phyloP scores from a whole-genome alignment of 2,888 invertebrate genomes.

The Epistrophe grossulariae region DNA sequence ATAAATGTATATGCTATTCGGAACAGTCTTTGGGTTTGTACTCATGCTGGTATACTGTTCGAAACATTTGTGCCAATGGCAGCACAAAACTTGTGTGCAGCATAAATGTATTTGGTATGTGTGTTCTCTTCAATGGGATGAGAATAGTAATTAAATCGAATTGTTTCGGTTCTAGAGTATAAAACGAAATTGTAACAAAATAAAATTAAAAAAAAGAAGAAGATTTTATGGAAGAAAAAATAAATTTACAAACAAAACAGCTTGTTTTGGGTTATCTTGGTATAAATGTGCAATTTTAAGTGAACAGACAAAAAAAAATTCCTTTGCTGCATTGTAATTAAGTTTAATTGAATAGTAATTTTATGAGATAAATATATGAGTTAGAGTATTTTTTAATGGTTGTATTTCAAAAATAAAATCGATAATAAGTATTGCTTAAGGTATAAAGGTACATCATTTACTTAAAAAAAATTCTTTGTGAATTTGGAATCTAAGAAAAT shows the following conservation, averaged over 20 bases:
- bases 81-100: conserved; percentile 29
- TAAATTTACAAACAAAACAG: conserved; percentile 39
- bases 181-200: conserved; percentile 27
- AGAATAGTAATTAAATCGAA: conserved; percentile 68
- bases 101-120: conserved; percentile 5
- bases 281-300: neutral
- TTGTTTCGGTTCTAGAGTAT: conserved; percentile 43
- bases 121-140: conserved; percentile 21
- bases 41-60: neutral
- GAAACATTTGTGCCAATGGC: conserved; percentile 48
- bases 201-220: conserved; percentile 2
- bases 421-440: too few relatives aligned
- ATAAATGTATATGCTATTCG: neutral
- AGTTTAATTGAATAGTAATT: neutral
- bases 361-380: too few relatives aligned
- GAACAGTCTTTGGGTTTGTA: neutral
- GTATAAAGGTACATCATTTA: too few relatives aligned
- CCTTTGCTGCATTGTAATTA: neutral
- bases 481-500: too few relatives aligned
- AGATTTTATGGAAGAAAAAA: neutral
- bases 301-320: neutral
- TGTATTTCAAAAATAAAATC: too few relatives aligned
- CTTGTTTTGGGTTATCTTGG: conserved; percentile 8
- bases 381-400: too few relatives aligned
- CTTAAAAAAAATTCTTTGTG: too few relatives aligned